These are phyloP conservation scores for Carassius auratus DNA, from an alignment of 2,113 vertebrate genomes.

Conservation along the genomic window DNA sequence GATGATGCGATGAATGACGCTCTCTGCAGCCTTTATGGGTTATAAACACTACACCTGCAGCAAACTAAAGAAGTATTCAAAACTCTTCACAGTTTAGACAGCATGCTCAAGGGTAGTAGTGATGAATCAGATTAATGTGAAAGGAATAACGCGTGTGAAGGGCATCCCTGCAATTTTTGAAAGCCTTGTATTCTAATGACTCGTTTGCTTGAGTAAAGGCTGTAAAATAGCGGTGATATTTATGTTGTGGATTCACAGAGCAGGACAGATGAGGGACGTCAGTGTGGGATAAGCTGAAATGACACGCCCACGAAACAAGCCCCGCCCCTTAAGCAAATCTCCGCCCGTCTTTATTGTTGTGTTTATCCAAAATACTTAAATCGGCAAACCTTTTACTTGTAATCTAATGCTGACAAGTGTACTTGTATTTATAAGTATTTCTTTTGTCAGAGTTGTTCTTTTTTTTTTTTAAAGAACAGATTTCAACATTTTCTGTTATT, in stretches of 20 bases:
- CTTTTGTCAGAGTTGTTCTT: too few species aligned
- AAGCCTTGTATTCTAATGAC: not conserved
- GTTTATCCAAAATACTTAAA: not conserved
- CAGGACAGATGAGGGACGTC: not conserved
- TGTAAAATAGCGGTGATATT: not conserved
- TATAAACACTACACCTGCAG: conserved; percentile 1
- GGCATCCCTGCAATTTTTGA: not conserved
- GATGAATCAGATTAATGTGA: not conserved
- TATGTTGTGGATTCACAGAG: not conserved
- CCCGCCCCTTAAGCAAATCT: not conserved
- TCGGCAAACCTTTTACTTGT: not conserved
- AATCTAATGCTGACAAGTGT: too few species aligned
- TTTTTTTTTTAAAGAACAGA: too few species aligned
- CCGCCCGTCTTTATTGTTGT: not conserved
- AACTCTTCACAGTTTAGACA: not conserved
- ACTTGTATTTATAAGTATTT: too few species aligned
- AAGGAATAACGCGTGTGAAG: not conserved
- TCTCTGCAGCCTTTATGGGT: conserved; percentile 1
- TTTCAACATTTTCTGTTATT: too few species aligned
- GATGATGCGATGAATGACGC: not conserved
- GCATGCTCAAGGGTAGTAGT: not conserved
- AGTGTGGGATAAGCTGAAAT: conserved; percentile 6
- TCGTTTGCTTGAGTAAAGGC: not conserved
- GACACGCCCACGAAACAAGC: conserved; percentile 1
- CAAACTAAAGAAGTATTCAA: not conserved